These are phyloP conservation scores for Drosophila repleta DNA, from an alignment of 1,140 invertebrate species.

Conservation along the genomic window DNA sequence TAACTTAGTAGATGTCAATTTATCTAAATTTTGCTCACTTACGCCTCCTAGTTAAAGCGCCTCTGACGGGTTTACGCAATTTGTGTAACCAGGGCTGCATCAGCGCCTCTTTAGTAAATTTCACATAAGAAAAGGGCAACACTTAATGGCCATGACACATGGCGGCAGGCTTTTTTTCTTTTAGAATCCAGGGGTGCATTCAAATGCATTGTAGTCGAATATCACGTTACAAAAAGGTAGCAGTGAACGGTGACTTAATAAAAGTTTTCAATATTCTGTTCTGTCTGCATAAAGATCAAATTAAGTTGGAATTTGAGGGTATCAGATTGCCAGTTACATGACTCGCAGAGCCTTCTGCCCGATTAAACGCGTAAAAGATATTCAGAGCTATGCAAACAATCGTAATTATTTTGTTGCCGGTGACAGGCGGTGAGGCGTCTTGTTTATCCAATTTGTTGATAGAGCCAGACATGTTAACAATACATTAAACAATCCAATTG, in stretches of 20 bases:
- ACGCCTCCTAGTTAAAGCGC: no score
- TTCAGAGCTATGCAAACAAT: conserved; percentile 35
- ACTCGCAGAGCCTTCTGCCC: not conserved
- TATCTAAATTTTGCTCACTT: no score
- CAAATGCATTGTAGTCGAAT: not conserved
- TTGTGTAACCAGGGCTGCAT: no score
- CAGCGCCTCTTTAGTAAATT: no score
- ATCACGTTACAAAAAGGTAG: not conserved
- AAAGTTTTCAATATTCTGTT: not conserved
- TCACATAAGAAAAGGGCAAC: no score
- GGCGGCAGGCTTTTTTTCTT: not conserved
- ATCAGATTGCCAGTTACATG: not conserved
- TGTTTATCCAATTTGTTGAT: conserved; percentile 47
- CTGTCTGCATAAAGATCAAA: no score
- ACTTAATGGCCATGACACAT: not conserved
- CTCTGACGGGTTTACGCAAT: no score
- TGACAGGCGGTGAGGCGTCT: conserved; percentile 11
- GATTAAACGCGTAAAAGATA: conserved; percentile 11
- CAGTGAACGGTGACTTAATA: not conserved
- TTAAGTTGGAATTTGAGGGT: not conserved
- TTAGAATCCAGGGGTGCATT: conserved; percentile 2
- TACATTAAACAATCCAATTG: conserved; percentile 54
- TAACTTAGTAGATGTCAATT: no score
- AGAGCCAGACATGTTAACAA: conserved; percentile 60
- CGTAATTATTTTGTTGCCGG: conserved; percentile 56